Evolutionary conservation across 2,113 vertebrate genomes (phyloP), one percentile per base, ranked within the genome.

Genomic region (Entosphenus tridentatus): DNA sequence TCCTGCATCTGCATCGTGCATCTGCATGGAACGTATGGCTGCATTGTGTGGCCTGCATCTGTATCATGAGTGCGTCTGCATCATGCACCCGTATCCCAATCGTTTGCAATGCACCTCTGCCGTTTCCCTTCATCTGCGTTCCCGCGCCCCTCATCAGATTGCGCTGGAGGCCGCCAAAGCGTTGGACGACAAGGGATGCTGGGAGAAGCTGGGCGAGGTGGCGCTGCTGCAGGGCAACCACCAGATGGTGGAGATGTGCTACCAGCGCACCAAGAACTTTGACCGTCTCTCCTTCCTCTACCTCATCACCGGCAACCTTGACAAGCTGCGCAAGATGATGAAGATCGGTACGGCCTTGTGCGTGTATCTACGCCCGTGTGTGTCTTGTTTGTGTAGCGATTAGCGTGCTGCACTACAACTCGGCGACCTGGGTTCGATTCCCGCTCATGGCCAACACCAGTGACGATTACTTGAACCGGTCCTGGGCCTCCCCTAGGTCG

Each of bases 181-280:
- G 1, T 79, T 96, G 74, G 92, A 97, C 56, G 88, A 95, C 73
- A 87, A 90, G 72, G 82, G 82, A 73, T 96, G 92, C 79, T 96
- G 92, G 92, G 88, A 97, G 76, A 88, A 90, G 69, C 81, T 97
- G 73, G 92, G 92, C 1, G 88, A 92, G 72, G 89, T 87, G 1
- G 89, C 91, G 0, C 76, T 96, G 73, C 82, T 95, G 14, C 91
- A 97, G 76, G 93, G 93, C 1, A 95, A 96, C 76, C 93, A 96
- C 78, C 93, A 97, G 83, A 90, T 97, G 1, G 93, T 97, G 77
- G 93, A 97, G 77, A 97, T 97, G 93, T 95, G 93, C 79, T 97
- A 97, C 77, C 93, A 97, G 77, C 86, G 91, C 73, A 97, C 90
- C 78, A 97, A 96, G 79, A 96, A 88, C 81, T 97, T 96, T 0